Conservation (phyloP, 2,797 vertebrate species). For the Typhlichthys subterraneus region DNA sequence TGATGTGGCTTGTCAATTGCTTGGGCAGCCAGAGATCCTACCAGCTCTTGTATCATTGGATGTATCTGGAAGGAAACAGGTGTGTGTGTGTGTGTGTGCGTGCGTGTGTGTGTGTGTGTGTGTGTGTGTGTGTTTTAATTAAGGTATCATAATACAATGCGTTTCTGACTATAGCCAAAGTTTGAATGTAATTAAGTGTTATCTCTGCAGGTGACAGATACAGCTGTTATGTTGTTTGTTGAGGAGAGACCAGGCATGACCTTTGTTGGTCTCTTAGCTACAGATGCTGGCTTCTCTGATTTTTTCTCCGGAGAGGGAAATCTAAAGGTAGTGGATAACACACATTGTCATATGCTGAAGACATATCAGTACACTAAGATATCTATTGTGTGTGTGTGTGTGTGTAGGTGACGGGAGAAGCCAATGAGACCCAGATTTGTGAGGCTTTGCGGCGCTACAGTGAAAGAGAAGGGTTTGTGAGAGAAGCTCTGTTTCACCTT, state of each 20-base stretch:
- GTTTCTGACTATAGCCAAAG: no score
- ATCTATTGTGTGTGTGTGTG: conserved; percentile 1
- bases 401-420: conserved; percentile 93
- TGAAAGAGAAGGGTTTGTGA: conserved; percentile 94
- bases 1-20: conserved; percentile 92
- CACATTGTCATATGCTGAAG: background rate
- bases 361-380: background rate
- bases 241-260: conserved; percentile 94
- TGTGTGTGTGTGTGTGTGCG: conserved; percentile 42
- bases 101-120: conserved; percentile 56
- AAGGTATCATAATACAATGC: background rate
- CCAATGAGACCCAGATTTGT: conserved; percentile 95
- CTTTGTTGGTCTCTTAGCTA: conserved; percentile 94
- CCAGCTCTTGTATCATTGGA: conserved; percentile 91
- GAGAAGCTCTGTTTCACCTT: conserved; percentile 96
- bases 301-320: conserved; percentile 92
- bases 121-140: conserved; percentile 10
- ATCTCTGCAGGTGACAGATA: conserved; percentile 83
- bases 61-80: conserved; percentile 93
- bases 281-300: conserved; percentile 94
- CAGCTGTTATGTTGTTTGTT: conserved; percentile 88
- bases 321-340: conserved; percentile 84
- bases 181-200: no score
- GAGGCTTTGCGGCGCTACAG: conserved; percentile 95
- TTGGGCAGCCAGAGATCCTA: conserved; percentile 90